These are phyloP conservation scores for Formica selysi DNA, from an alignment of 1,140 invertebrate genomes.

Conservation along the genomic window DNA sequence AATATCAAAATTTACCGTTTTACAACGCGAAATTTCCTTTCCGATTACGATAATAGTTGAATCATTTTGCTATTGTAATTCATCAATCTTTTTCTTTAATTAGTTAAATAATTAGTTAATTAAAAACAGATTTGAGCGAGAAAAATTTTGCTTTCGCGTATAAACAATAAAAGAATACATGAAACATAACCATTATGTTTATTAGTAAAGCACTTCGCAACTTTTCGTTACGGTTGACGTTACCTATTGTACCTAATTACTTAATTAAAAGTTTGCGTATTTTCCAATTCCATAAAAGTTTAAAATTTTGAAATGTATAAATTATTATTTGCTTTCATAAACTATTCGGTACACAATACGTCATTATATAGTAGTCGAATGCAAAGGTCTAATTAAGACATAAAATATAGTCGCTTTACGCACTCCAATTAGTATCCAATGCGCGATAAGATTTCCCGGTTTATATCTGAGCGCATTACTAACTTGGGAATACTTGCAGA, in stretches of 20 bases:
- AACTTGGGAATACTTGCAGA: not conserved
- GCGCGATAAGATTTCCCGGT: slow-evolving; percentile 45
- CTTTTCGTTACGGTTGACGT: not conserved
- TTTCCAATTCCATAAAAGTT: not conserved
- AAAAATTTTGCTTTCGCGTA: not conserved
- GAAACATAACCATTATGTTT: not conserved
- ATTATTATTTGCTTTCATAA: not conserved
- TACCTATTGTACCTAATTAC: not conserved
- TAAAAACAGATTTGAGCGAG: not conserved
- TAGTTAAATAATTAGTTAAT: slow-evolving; percentile 25
- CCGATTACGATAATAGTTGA: slow-evolving; percentile 6
- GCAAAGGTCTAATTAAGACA: slow-evolving; percentile 43
- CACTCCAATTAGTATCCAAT: slow-evolving; percentile 39
- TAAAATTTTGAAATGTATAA: not conserved
- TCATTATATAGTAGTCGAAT: not conserved
- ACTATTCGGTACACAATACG: not conserved
- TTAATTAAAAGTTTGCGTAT: not conserved
- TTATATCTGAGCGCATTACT: slow-evolving; percentile 8
- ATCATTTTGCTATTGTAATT: slow-evolving; percentile 4
- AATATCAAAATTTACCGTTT: too few species aligned
- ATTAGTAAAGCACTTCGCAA: not conserved
- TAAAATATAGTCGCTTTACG: slow-evolving; percentile 4
- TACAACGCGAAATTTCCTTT: too few species aligned
- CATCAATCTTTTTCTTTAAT: slow-evolving; percentile 37
- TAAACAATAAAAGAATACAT: not conserved